Percentiles rank a stretch among this genome's conserved stretches.
Conservation (phyloP, 2,888 invertebrate species). For the Aricia artaxerxes region DNA sequence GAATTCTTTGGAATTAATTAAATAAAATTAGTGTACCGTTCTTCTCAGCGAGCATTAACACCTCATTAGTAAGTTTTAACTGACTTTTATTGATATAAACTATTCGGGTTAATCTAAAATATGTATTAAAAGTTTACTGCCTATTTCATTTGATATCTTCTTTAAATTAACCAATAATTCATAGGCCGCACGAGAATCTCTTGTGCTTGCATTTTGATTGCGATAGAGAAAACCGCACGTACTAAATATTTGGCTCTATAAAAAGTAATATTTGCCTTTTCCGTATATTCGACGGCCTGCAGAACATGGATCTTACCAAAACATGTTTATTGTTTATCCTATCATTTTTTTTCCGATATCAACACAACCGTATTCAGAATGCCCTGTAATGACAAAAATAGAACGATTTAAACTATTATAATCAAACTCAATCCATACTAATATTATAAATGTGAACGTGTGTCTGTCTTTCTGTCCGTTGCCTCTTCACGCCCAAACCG, state of each 20-base stretch:
- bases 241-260: too few relatives aligned
- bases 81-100: conserved; percentile 21
- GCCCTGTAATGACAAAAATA: not conserved
- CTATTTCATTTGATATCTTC: conserved; percentile 19
- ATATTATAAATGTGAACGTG: too few relatives aligned
- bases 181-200: not conserved
- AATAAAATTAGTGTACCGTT: conserved; percentile 25
- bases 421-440: not conserved
- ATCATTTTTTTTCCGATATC: not conserved
- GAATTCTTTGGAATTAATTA: conserved; percentile 25
- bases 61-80: conserved; percentile 19
- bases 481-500: too few relatives aligned
- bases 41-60: conserved; percentile 27
- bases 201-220: not conserved
- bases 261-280: too few relatives aligned
- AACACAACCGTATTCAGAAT: not conserved
- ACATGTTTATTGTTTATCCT: too few relatives aligned
- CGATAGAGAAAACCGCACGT: not conserved
- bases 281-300: too few relatives aligned
- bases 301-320: too few relatives aligned
- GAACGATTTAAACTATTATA: not conserved
- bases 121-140: conserved; percentile 10
- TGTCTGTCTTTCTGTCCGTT: too few relatives aligned
- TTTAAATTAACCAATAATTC: conserved; percentile 1
- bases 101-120: conserved; percentile 23